Percentiles rank a stretch among this genome's conserved stretches.
Conservation (phyloP, 1,140 invertebrate species). For the Nasonia vitripennis region DNA sequence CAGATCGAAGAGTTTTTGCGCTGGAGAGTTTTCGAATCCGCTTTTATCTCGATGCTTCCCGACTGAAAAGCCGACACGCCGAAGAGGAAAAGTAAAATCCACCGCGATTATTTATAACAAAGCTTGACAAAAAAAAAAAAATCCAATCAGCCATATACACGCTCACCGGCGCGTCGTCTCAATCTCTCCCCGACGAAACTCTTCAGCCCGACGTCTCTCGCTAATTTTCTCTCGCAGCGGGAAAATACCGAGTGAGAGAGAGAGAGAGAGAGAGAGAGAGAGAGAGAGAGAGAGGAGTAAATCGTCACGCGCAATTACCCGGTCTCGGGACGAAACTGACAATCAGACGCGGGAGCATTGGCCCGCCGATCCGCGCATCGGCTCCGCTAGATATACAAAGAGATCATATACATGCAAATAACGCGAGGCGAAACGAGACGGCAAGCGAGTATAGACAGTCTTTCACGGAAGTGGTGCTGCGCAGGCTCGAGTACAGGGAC, state of each 20-base stretch:
- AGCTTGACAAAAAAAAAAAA: background rate
- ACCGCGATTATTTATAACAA: background rate
- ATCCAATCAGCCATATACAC: background rate
- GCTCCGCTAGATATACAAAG: conserved; percentile 16
- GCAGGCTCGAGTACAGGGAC: background rate
- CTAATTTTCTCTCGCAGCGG: conserved; percentile 29
- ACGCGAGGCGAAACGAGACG: background rate
- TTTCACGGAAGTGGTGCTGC: background rate
- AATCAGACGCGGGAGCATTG: conserved; percentile 41
- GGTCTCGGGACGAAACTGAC: conserved; percentile 42
- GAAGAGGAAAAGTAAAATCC: too few relatives aligned
- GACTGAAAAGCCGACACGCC: too few relatives aligned
- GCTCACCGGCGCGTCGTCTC: background rate
- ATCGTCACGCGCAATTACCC: conserved; percentile 49
- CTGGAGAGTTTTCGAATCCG: background rate
- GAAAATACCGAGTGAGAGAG: background rate
- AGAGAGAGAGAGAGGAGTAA: conserved; percentile 12
- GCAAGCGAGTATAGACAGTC: background rate
- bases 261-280: background rate
- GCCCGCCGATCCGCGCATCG: conserved; percentile 1
- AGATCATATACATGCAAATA: conserved; percentile 48
- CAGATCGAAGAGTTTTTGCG: too few relatives aligned
- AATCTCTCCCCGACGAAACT: background rate
- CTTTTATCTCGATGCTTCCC: too few relatives aligned
- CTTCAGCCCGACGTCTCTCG: background rate